These are phyloP conservation scores for Megathymus violae DNA, from an alignment of 1,140 invertebrate species.

Conservation along the genomic window DNA sequence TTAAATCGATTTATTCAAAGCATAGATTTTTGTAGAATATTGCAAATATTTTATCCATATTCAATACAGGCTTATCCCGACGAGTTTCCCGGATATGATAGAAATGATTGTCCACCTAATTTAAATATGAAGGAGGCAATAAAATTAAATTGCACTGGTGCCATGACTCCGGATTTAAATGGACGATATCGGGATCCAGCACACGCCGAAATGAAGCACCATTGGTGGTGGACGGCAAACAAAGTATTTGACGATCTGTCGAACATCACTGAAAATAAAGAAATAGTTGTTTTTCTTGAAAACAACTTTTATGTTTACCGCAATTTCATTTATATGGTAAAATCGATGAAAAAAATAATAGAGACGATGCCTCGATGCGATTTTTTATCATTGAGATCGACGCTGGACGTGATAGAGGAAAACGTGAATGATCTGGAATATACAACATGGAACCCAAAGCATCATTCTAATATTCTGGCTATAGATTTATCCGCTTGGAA, in stretches of 20 bases:
- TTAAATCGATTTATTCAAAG: conserved; percentile 46
- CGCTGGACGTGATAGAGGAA: conserved; percentile 14
- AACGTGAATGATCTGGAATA: conserved; percentile 39
- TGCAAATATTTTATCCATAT: conserved; percentile 64
- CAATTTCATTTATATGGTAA: conserved; percentile 55
- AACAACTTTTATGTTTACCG: conserved; percentile 49
- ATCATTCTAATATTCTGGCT: conserved; percentile 46
- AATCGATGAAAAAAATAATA: conserved; percentile 49
- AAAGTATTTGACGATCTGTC: conserved; percentile 55
- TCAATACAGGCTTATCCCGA: conserved; percentile 52
- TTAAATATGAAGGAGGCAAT: conserved; percentile 41
- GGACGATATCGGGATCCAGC: conserved; percentile 46
- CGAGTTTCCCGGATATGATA: conserved; percentile 51
- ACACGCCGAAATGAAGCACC: conserved; percentile 51
- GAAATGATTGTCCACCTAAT: conserved; percentile 46
- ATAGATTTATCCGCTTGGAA: conserved; percentile 52
- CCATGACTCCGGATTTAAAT: conserved; percentile 44
- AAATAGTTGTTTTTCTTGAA: conserved; percentile 50
- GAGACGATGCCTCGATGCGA: conserved; percentile 41
- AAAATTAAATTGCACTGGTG: conserved; percentile 46
- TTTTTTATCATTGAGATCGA: conserved; percentile 44
- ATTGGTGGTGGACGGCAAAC: conserved; percentile 67
- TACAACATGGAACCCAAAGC: conserved; percentile 46
- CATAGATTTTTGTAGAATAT: conserved; percentile 56
- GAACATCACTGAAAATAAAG: conserved; percentile 36